Evolutionary conservation across 1,140 invertebrate species (phyloP).

Genomic region (Anoplophora glabripennis): DNA sequence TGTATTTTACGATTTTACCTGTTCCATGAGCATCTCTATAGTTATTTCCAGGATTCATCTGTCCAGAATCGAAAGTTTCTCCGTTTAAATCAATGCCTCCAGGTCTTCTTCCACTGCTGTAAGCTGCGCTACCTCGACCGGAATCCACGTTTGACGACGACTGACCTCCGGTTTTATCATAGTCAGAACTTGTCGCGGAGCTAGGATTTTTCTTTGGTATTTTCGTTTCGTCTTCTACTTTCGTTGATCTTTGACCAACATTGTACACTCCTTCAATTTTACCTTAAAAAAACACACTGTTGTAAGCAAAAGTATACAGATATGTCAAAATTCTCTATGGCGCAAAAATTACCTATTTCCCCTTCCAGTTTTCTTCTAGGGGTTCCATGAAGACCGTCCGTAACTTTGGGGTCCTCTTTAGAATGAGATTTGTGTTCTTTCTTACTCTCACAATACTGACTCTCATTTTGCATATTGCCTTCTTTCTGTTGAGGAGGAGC

Average conservation of each 20-base stretch:
- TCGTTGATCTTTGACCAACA: conserved; percentile 33
- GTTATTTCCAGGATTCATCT: conserved; percentile 12
- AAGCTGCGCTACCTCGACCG: conserved; percentile 70
- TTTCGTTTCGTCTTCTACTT: conserved; percentile 39
- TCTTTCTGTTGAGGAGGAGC: not conserved
- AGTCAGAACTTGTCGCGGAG: conserved; percentile 60
- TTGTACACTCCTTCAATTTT: conserved; percentile 47
- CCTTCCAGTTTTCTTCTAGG: conserved; percentile 42
- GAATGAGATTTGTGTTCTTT: conserved; percentile 1
- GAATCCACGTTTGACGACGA: conserved; percentile 71
- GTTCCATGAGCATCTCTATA: conserved; percentile 29
- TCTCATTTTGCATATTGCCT: not conserved
- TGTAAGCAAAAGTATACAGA: not conserved
- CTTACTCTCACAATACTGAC: too few species aligned
- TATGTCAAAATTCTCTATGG: not conserved
- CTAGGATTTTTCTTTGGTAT: conserved; percentile 54
- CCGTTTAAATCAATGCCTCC: conserved; percentile 53
- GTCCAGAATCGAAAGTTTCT: conserved; percentile 50
- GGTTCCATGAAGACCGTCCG: conserved; percentile 33
- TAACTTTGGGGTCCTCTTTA: conserved; percentile 34
- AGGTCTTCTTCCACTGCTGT: conserved; percentile 66
- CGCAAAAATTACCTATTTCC: conserved; percentile 40
- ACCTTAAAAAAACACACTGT: conserved; percentile 5
- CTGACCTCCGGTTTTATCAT: conserved; percentile 67
- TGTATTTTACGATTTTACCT: conserved; percentile 15